Evolutionary conservation across 2,113 vertebrate species (phyloP).

Genomic region (Myocastor coypus): DNA sequence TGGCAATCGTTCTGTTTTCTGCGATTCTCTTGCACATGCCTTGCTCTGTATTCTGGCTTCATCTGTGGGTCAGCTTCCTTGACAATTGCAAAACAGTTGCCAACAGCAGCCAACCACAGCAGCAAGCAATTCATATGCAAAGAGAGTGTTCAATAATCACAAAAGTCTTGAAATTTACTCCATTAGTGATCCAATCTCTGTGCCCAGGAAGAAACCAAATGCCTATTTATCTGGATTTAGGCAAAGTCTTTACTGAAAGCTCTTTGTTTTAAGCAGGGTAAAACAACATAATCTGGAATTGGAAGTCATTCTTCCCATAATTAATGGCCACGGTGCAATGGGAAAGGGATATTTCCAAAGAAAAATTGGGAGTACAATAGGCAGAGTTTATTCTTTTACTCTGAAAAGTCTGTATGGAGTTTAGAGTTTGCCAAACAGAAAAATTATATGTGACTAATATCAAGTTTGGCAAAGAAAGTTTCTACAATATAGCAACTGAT

Average conservation of each 20-base stretch:
- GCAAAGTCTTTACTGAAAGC: neutral
- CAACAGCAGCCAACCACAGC: neutral
- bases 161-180: neutral
- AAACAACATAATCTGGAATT: neutral
- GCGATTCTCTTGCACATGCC: neutral
- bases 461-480: slow-evolving; percentile 26
- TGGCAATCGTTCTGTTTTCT: neutral
- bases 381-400: neutral
- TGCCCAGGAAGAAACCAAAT: neutral
- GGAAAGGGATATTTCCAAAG: neutral
- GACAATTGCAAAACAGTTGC: neutral
- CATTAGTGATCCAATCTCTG: neutral
- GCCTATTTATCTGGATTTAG: neutral
- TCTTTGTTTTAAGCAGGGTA: neutral
- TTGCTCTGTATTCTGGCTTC: neutral
- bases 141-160: neutral
- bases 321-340: neutral
- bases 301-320: neutral
- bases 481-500: neutral
- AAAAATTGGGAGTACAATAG: neutral
- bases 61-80: neutral
- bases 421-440: neutral
- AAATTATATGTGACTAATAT: slow-evolving; percentile 41
- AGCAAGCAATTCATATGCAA: neutral
- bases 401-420: neutral